Evolutionary conservation across 1,140 invertebrate genomes (phyloP).

Genomic region (Trinorchestia longiramus): DNA sequence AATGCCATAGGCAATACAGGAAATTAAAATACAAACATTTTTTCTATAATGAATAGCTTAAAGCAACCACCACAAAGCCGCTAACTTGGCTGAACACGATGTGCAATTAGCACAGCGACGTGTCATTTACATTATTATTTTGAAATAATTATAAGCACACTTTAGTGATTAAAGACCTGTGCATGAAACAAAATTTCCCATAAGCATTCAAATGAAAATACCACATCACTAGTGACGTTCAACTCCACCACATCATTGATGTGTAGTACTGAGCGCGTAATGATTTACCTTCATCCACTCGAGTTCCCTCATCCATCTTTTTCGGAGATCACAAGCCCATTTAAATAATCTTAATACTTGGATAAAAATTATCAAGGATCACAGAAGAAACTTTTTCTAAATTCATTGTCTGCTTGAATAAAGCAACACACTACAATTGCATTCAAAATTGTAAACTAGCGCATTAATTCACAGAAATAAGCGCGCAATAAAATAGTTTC

Average conservation of each 20-base stretch:
- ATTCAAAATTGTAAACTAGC: too few species aligned
- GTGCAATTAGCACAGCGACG: neutral
- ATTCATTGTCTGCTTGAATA: neutral
- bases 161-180: neutral
- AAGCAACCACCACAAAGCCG: too few species aligned
- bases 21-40: too few species aligned
- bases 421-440: neutral
- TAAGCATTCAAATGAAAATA: neutral
- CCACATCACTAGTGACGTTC: neutral
- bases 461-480: too few species aligned
- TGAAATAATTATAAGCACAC: neutral
- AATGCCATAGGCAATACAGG: too few species aligned
- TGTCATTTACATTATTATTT: neutral
- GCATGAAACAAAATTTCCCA: neutral
- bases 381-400: neutral
- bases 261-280: neutral
- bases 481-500: too few species aligned
- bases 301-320: neutral
- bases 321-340: neutral
- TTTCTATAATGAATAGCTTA: too few species aligned
- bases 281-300: too few species aligned
- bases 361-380: neutral
- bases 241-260: neutral
- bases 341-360: neutral
- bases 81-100: neutral